Percentiles rank a stretch among this genome's conserved stretches.
phyloP scores from a whole-genome alignment of 2,113 vertebrate species.

The Agelaius phoeniceus region DNA sequence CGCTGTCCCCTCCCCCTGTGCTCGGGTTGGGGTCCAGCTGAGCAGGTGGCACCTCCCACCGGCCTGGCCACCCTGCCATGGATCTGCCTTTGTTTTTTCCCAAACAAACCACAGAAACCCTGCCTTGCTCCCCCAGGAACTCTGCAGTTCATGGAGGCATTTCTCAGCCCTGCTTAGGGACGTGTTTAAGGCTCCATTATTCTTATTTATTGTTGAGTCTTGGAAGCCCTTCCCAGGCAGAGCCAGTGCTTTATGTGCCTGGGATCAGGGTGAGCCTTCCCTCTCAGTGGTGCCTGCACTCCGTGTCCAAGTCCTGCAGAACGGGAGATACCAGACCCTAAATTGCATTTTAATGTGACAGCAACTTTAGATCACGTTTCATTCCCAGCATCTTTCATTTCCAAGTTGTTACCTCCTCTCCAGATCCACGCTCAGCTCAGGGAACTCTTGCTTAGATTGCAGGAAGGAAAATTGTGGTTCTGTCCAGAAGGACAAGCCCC shows the following conservation, averaged over 20 bases:
- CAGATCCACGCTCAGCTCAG: not conserved
- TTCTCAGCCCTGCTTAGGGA: not conserved
- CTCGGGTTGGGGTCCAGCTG: not conserved
- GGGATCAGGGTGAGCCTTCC: not conserved
- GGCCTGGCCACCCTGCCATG: not conserved
- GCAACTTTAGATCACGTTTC: slow-evolving; percentile 1
- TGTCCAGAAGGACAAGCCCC: not conserved
- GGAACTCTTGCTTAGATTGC: not conserved
- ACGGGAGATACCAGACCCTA: not conserved
- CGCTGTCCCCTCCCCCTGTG: accelerated
- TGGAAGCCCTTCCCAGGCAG: not conserved
- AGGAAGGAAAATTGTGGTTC: not conserved
- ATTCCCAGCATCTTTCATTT: slow-evolving; percentile 23
- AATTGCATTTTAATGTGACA: not conserved
- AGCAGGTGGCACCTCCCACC: accelerated
- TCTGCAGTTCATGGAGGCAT: not conserved
- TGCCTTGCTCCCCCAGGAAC: not conserved
- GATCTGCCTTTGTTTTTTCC: not conserved
- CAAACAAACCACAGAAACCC: no score
- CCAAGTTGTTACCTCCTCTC: not conserved
- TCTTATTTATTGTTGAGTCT: slow-evolving; percentile 16
- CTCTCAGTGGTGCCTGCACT: not conserved
- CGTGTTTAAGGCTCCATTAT: not conserved
- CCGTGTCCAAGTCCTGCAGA: not conserved
- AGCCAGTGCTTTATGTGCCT: slow-evolving; percentile 17